Percentiles rank a stretch among this genome's conserved stretches.
These are phyloP conservation scores for Bombus terrestris DNA, from an alignment of 1,140 invertebrate species.

Conservation along the genomic window DNA sequence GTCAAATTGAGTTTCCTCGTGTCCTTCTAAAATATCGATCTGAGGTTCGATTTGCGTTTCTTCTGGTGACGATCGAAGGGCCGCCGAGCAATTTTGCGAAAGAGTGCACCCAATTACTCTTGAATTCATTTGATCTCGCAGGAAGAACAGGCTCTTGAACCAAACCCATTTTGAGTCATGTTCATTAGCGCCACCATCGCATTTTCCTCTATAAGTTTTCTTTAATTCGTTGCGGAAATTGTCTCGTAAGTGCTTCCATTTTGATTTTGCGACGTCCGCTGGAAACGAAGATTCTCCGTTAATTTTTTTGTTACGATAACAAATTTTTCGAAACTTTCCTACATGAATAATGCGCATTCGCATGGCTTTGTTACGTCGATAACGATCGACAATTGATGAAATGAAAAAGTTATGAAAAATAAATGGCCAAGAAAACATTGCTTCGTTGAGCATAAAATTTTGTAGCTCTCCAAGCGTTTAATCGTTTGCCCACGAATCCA, in stretches of 20 bases:
- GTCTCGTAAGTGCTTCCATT: slow-evolving; percentile 74
- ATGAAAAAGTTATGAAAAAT: not conserved
- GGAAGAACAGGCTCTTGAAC: slow-evolving; percentile 72
- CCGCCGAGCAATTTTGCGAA: slow-evolving; percentile 63
- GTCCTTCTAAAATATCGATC: slow-evolving; percentile 71
- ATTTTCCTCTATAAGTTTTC: slow-evolving; percentile 71
- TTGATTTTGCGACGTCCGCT: slow-evolving; percentile 75
- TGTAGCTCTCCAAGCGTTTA: too few relatives aligned
- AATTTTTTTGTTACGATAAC: not conserved
- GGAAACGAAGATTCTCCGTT: slow-evolving; percentile 31
- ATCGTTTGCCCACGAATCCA: too few relatives aligned
- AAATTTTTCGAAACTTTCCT: not conserved
- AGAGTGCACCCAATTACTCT: slow-evolving; percentile 69
- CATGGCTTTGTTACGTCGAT: not conserved
- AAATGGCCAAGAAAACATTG: not conserved
- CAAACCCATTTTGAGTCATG: slow-evolving; percentile 76
- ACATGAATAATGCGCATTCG: not conserved
- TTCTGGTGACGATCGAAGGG: slow-evolving; percentile 64
- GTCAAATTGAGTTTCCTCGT: slow-evolving; percentile 72
- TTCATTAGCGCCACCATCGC: slow-evolving; percentile 66
- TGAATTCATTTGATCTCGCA: slow-evolving; percentile 74
- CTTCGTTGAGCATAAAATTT: too few relatives aligned
- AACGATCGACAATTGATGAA: not conserved
- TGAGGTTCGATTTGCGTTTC: slow-evolving; percentile 73
- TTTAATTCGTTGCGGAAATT: slow-evolving; percentile 75